Evolutionary conservation across 2,113 vertebrate species (phyloP).

Genomic region (Gulo gulo): DNA sequence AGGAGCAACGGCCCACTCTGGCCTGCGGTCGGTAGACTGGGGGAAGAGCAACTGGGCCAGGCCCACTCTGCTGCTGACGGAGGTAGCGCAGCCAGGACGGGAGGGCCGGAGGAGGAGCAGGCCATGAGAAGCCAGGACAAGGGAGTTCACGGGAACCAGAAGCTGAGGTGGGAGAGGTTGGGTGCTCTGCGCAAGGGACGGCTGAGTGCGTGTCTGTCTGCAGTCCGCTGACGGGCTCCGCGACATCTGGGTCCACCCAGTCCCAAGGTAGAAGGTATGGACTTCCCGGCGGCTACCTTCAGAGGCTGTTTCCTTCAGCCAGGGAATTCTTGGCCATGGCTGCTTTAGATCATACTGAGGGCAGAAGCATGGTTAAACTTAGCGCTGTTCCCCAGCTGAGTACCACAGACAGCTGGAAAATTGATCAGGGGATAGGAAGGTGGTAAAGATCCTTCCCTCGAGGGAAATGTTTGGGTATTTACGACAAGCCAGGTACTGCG

Average conservation of each 20-base stretch:
- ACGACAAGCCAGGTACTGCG: neutral
- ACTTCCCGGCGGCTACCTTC: neutral
- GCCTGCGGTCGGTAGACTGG: neutral
- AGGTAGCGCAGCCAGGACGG: neutral
- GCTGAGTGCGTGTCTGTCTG: neutral
- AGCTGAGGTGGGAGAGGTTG: neutral
- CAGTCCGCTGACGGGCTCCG: neutral
- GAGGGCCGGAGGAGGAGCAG: neutral
- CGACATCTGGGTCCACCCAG: neutral
- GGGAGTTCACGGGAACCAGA: neutral
- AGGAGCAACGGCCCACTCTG: too few relatives aligned
- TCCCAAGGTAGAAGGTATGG: neutral
- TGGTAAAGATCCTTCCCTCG: neutral
- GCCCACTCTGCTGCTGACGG: neutral
- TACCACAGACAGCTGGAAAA: neutral
- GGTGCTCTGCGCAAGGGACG: neutral
- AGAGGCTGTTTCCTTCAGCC: neutral
- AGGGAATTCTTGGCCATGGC: fast-evolving
- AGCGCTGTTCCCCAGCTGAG: neutral
- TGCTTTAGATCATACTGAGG: neutral
- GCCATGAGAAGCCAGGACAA: neutral
- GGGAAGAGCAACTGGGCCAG: fast-evolving
- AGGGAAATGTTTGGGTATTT: neutral
- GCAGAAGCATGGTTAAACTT: neutral
- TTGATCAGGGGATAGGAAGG: neutral